phyloP scores from a whole-genome alignment of 1,140 invertebrate species.

The Streblospio benedicti region DNA sequence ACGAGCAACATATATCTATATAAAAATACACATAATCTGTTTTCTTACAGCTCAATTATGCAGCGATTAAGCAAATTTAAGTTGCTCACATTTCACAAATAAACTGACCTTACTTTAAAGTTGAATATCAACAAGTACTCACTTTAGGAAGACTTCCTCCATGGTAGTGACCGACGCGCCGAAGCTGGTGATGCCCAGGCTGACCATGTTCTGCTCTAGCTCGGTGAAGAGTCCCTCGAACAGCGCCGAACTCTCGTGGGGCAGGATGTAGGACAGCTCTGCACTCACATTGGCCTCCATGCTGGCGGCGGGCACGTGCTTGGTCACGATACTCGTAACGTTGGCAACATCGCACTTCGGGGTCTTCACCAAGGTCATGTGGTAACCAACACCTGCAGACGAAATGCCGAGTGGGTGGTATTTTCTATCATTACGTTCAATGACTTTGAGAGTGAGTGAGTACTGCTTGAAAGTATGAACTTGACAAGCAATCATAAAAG shows the following conservation, averaged over 20 bases:
- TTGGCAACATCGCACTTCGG: background rate
- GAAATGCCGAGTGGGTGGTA: too few relatives aligned
- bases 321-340: background rate
- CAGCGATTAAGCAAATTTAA: too few relatives aligned
- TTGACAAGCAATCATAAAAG: too few relatives aligned
- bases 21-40: too few relatives aligned
- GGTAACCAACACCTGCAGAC: slow-evolving; percentile 37
- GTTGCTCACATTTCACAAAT: too few relatives aligned
- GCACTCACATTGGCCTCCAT: background rate
- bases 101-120: too few relatives aligned
- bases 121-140: too few relatives aligned
- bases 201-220: slow-evolving; percentile 26
- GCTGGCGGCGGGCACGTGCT: background rate
- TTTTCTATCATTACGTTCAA: too few relatives aligned
- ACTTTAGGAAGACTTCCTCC: slow-evolving; percentile 31
- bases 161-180: slow-evolving; percentile 43
- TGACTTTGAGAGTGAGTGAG: too few relatives aligned
- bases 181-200: slow-evolving; percentile 31
- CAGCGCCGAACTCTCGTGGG: background rate
- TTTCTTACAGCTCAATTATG: too few relatives aligned
- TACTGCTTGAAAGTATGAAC: too few relatives aligned
- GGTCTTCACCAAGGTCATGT: slow-evolving; percentile 9
- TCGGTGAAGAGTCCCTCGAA: slow-evolving; percentile 34
- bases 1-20: too few relatives aligned
- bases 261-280: slow-evolving; percentile 9